These are phyloP conservation scores for Piscicola geometra DNA, from an alignment of 2,888 invertebrate genomes.

Conservation along the genomic window DNA sequence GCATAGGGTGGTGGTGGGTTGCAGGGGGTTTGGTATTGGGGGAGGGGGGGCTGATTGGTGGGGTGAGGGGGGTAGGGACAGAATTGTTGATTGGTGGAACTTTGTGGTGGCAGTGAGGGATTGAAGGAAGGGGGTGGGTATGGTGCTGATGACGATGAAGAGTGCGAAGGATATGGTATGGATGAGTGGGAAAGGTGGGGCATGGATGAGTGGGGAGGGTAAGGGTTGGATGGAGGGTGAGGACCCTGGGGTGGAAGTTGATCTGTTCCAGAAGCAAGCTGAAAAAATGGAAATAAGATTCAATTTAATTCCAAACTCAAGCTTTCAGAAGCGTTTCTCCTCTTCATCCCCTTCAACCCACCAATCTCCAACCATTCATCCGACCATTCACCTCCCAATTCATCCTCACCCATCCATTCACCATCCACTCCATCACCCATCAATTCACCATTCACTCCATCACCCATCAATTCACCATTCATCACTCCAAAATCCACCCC, in stretches of 20 bases:
- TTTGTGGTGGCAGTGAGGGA: not conserved
- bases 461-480: not conserved
- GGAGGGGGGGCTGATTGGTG: no score
- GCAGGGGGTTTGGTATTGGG: not conserved
- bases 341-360: not conserved
- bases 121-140: not conserved
- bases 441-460: no score
- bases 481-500: not conserved
- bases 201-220: not conserved
- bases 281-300: no score
- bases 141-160: not conserved
- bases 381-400: no score
- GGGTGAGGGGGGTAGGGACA: not conserved
- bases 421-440: constrained; percentile 37
- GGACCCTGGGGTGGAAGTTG: not conserved
- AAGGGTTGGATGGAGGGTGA: not conserved
- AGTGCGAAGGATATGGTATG: not conserved
- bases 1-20: not conserved
- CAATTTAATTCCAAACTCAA: no score
- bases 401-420: no score
- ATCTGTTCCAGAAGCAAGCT: not conserved
- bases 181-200: not conserved
- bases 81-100: not conserved
- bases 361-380: constrained; percentile 31
- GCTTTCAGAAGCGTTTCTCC: no score